A percentile compares a stretch with the other conserved stretches of the same genome.
These are phyloP conservation scores for Cydia fagiglandana DNA, from an alignment of 1,140 invertebrate genomes.

Conservation along the genomic window DNA sequence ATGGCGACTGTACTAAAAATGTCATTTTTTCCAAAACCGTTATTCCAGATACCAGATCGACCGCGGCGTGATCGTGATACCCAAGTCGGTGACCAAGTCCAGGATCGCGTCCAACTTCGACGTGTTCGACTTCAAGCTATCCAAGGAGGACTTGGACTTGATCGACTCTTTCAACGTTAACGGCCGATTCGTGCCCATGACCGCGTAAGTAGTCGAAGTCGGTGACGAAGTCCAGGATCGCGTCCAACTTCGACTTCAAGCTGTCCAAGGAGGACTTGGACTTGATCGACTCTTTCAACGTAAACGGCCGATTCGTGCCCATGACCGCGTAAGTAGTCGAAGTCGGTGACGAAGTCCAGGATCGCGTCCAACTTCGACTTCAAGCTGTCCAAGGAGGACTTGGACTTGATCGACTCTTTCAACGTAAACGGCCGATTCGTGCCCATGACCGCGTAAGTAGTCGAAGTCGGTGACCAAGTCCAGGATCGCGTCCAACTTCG, in stretches of 20 bases:
- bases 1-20: too few relatives aligned
- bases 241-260: slow-evolving; percentile 85
- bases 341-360: slow-evolving; percentile 83
- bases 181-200: slow-evolving; percentile 48
- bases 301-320: slow-evolving; percentile 51
- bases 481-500: slow-evolving; percentile 85
- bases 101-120: slow-evolving; percentile 85
- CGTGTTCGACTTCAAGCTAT: slow-evolving; percentile 84
- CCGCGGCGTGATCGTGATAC: slow-evolving; percentile 63
- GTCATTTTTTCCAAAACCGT: not conserved
- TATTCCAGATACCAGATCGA: slow-evolving; percentile 38
- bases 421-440: slow-evolving; percentile 56
- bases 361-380: slow-evolving; percentile 87
- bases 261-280: slow-evolving; percentile 79
- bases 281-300: slow-evolving; percentile 58
- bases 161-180: slow-evolving; percentile 63
- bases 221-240: slow-evolving; percentile 84
- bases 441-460: slow-evolving; percentile 59
- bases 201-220: slow-evolving; percentile 74
- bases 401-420: slow-evolving; percentile 57
- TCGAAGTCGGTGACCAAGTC: slow-evolving; percentile 82
- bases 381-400: slow-evolving; percentile 79
- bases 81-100: slow-evolving; percentile 82
- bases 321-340: slow-evolving; percentile 62
- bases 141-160: slow-evolving; percentile 73